phyloP scores from a whole-genome alignment of 2,113 vertebrate species.

The Motacilla alba region DNA sequence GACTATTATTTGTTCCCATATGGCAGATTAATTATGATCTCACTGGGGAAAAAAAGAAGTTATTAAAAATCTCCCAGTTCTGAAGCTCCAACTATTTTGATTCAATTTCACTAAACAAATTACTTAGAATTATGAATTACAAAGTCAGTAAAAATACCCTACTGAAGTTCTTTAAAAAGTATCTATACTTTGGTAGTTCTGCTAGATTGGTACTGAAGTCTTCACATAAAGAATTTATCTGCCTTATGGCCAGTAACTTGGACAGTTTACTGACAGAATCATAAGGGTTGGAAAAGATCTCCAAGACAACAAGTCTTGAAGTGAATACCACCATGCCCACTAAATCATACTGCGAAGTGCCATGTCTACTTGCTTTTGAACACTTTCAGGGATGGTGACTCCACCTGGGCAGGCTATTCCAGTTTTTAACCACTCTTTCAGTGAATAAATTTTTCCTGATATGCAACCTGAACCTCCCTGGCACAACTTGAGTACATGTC shows the following conservation, averaged over 20 bases:
- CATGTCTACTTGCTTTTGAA: background rate
- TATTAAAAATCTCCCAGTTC: background rate
- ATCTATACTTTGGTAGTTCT: background rate
- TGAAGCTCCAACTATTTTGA: background rate
- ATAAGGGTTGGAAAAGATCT: background rate
- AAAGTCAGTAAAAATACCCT: background rate
- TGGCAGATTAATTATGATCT: background rate
- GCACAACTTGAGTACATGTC: background rate
- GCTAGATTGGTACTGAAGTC: background rate
- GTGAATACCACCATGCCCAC: background rate
- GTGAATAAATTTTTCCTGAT: background rate
- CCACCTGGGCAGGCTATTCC: background rate
- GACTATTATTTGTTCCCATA: background rate
- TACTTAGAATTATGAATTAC: background rate
- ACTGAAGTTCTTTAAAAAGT: background rate
- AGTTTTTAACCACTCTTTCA: background rate
- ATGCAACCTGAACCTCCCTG: background rate
- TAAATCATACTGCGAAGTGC: accelerated
- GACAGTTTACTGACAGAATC: background rate
- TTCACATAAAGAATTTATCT: background rate
- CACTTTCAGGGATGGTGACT: background rate
- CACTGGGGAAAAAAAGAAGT: background rate
- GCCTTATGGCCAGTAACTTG: background rate
- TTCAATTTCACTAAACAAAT: background rate
- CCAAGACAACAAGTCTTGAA: background rate